Conservation (phyloP, 2,797 vertebrate species). For the Sibirionetta formosa region DNA sequence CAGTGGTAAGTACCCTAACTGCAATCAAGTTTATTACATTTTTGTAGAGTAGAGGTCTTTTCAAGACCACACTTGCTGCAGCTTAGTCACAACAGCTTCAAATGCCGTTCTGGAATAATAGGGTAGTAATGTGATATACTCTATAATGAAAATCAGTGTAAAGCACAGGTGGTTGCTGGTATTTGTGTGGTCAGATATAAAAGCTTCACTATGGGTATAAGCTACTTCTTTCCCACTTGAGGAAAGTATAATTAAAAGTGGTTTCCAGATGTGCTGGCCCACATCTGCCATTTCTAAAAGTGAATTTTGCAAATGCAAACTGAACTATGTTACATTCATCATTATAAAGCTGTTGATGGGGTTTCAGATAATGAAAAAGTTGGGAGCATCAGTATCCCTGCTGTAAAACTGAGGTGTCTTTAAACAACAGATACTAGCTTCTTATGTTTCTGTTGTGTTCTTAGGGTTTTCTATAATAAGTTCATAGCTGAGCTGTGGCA, state of each 20-base stretch:
- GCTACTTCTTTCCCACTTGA: conserved; percentile 65
- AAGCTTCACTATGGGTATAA: conserved; percentile 43
- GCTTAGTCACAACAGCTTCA: conserved; percentile 65
- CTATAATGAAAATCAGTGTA: conserved; percentile 65
- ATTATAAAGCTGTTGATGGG: conserved; percentile 54
- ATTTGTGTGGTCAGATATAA: conserved; percentile 69
- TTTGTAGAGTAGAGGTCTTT: conserved; percentile 56
- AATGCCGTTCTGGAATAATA: conserved; percentile 64
- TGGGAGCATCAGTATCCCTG: neutral
- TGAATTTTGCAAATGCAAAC: conserved; percentile 55
- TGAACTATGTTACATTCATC: conserved; percentile 38
- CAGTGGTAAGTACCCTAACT: conserved; percentile 60
- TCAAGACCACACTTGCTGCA: conserved; percentile 64
- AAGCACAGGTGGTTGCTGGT: conserved; percentile 66
- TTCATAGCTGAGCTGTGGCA: neutral
- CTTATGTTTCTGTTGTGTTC: neutral
- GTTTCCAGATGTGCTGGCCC: conserved; percentile 78
- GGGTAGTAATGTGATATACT: conserved; percentile 62
- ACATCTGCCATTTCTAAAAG: conserved; percentile 56
- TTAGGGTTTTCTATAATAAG: neutral
- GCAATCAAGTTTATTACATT: conserved; percentile 55
- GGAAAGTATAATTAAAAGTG: conserved; percentile 73
- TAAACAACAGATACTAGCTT: neutral
- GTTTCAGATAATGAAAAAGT: conserved; percentile 67
- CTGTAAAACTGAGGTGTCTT: neutral